Evolutionary conservation across 2,113 vertebrate species (phyloP).

Genomic region (Vombatus ursinus): DNA sequence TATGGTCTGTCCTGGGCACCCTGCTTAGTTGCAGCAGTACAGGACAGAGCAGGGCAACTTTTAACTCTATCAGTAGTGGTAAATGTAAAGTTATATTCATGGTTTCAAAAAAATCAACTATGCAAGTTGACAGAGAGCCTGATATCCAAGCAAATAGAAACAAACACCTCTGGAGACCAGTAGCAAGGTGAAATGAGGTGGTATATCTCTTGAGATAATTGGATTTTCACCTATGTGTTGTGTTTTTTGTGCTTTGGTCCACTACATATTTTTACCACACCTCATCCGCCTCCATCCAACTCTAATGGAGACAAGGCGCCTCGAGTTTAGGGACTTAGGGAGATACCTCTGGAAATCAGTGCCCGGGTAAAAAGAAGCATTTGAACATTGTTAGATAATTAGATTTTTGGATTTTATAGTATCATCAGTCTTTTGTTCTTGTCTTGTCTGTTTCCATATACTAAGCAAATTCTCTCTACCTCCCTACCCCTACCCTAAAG

Average conservation of each 20-base stretch:
- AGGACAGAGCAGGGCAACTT: neutral
- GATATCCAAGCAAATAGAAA: neutral
- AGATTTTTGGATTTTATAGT: neutral
- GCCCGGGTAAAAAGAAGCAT: neutral
- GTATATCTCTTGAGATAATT: neutral
- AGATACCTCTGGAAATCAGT: neutral
- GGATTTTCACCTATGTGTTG: neutral
- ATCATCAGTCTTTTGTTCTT: neutral
- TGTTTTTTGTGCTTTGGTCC: neutral
- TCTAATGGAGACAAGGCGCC: neutral
- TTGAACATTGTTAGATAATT: neutral
- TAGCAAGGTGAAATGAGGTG: neutral
- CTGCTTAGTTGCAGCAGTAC: neutral
- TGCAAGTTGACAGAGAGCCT: neutral
- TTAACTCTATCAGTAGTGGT: neutral
- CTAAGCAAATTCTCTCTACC: neutral
- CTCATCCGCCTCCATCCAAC: neutral
- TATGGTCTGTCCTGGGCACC: neutral
- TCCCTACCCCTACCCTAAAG: accelerated
- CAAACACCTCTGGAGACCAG: neutral
- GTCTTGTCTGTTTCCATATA: neutral
- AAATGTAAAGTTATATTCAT: neutral
- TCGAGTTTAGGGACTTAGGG: neutral
- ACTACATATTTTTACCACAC: neutral
- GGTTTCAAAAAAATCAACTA: neutral